phyloP scores from a whole-genome alignment of 2,797 vertebrate species.

The Enteromius unitaeniatus region DNA sequence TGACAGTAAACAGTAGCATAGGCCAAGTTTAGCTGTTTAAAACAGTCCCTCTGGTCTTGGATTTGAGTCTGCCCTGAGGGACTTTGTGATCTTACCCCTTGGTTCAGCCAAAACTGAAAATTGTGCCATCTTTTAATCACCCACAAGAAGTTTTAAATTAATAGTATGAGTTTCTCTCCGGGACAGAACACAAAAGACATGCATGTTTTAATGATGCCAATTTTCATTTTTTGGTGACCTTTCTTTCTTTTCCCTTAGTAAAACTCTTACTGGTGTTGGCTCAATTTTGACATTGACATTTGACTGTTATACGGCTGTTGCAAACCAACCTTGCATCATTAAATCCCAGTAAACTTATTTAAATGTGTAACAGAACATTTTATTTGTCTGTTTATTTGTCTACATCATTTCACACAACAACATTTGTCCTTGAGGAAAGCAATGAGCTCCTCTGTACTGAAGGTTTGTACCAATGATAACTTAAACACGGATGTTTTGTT shows the following conservation, averaged over 20 bases:
- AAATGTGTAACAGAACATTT: conserved; percentile 65
- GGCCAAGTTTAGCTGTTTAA: neutral
- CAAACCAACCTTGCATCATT: neutral
- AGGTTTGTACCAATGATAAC: conserved; percentile 56
- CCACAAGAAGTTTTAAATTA: neutral
- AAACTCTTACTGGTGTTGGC: neutral
- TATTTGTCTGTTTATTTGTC: conserved; percentile 55
- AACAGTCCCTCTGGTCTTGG: neutral
- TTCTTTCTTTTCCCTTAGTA: neutral
- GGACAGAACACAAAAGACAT: neutral
- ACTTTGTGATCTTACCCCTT: neutral
- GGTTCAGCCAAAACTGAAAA: neutral
- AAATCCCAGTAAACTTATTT: conserved; percentile 24
- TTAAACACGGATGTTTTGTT: conserved; percentile 71
- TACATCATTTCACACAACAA: conserved; percentile 56
- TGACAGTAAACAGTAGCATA: too few species aligned
- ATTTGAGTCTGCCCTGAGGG: neutral
- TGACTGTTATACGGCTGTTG: neutral
- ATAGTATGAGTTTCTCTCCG: neutral
- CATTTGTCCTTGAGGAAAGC: conserved; percentile 55
- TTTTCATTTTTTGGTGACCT: neutral
- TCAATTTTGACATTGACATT: neutral
- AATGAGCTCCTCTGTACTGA: conserved; percentile 50
- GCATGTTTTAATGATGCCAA: neutral
- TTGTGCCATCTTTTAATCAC: neutral